Conservation (phyloP, 2,113 vertebrate species). For the Nothoprocta perdicaria region DNA sequence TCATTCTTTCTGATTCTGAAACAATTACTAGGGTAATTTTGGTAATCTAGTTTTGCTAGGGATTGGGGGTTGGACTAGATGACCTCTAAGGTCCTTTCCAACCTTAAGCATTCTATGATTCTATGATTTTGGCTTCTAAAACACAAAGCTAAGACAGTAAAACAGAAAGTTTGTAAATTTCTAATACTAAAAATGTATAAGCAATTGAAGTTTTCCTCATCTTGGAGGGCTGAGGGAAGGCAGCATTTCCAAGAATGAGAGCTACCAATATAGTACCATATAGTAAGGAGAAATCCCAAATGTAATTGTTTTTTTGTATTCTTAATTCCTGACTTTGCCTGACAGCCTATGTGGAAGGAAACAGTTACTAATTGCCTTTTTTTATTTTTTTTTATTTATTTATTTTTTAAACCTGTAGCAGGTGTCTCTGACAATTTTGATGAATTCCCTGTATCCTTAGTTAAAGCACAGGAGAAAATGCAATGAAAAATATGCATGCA, state of each 20-base stretch:
- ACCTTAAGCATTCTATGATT: too few relatives aligned
- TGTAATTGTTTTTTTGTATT: not conserved
- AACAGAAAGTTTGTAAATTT: not conserved
- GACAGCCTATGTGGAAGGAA: not conserved
- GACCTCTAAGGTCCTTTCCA: too few relatives aligned
- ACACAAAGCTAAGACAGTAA: not conserved
- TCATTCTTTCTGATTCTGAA: not conserved
- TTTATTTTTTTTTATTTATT: too few relatives aligned
- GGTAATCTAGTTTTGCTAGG: not conserved
- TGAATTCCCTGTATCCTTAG: not conserved
- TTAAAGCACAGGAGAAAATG: not conserved
- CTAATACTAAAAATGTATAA: not conserved
- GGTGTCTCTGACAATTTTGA: not conserved
- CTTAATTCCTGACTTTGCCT: not conserved
- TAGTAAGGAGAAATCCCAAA: not conserved
- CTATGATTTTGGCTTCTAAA: not conserved
- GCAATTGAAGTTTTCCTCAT: not conserved
- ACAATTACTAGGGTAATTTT: not conserved
- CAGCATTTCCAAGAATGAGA: not conserved
- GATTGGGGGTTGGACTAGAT: too few relatives aligned
- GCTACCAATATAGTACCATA: not conserved
- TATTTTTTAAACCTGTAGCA: not conserved
- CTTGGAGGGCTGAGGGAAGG: too few relatives aligned
- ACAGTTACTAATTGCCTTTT: not conserved
- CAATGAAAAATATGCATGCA: not conserved